phyloP scores from a whole-genome alignment of 2,113 vertebrate genomes.

The Pandion haliaetus region DNA sequence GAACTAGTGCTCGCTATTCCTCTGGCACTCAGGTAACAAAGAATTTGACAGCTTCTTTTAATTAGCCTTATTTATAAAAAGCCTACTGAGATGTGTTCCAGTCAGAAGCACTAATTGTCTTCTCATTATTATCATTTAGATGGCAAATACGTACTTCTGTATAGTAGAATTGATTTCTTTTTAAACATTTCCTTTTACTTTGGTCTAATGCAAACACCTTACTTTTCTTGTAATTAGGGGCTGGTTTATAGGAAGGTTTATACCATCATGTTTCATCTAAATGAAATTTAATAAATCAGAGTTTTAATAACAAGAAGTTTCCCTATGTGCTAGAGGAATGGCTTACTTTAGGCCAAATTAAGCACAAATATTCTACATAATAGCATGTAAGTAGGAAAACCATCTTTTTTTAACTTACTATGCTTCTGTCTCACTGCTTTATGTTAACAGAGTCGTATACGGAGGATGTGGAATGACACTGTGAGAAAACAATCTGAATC shows the following conservation, averaged over 20 bases:
- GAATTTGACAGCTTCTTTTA: conserved; percentile 60
- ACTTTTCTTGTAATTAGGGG: background rate
- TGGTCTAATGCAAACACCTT: background rate
- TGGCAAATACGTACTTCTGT: conserved; percentile 35
- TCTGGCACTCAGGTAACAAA: conserved; percentile 95
- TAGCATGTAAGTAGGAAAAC: background rate
- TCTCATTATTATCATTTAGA: conserved; percentile 44
- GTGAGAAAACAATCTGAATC: conserved; percentile 99
- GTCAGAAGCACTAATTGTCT: conserved; percentile 71
- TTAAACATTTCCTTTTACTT: conserved; percentile 11
- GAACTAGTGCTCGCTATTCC: conserved; percentile 97
- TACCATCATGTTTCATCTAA: background rate
- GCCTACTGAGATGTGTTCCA: conserved; percentile 58
- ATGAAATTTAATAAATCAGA: background rate
- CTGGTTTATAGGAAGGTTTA: background rate
- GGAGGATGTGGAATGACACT: conserved; percentile 99
- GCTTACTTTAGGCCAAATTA: background rate
- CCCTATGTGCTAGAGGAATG: background rate
- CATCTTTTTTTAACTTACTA: background rate
- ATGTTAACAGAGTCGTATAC: conserved; percentile 96
- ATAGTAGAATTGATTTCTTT: background rate
- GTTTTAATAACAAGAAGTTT: background rate
- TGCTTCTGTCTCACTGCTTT: conserved; percentile 61
- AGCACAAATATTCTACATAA: background rate
- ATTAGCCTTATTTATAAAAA: conserved; percentile 71